These are phyloP conservation scores for Chaenogobius annularis DNA, from an alignment of 2,113 vertebrate genomes.

Conservation along the genomic window DNA sequence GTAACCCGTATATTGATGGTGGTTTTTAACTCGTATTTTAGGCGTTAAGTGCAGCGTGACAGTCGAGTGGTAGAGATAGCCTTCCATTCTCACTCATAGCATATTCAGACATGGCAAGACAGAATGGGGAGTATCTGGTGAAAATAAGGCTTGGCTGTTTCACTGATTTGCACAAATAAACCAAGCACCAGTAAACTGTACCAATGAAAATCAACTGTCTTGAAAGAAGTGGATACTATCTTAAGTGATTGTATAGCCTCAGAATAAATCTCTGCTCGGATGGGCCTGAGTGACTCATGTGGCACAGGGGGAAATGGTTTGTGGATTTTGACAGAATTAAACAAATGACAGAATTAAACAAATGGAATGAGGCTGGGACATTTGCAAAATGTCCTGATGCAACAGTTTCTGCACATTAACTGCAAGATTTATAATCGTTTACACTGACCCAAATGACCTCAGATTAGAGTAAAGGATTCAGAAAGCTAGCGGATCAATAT, in stretches of 20 bases:
- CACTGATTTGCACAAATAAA: not conserved
- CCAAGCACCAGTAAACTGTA: not conserved
- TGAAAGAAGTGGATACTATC: not conserved
- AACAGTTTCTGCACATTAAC: conserved; percentile 24
- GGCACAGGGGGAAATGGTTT: too few species aligned
- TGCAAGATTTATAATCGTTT: conserved; percentile 43
- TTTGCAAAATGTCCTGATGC: conserved; percentile 14
- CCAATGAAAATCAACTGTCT: not conserved
- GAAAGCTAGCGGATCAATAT: conserved; percentile 61
- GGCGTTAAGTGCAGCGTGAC: not conserved
- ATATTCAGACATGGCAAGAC: too few species aligned
- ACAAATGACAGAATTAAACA: conserved; percentile 28
- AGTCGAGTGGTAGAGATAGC: not conserved
- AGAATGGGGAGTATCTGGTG: not conserved
- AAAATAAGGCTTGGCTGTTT: not conserved
- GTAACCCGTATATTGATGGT: not conserved
- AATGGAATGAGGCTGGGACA: conserved; percentile 11
- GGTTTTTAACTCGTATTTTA: not conserved
- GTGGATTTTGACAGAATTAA: conserved; percentile 20
- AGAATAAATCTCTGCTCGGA: not conserved
- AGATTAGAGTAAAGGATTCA: conserved; percentile 42
- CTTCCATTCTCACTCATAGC: too few species aligned
- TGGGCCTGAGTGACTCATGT: not conserved
- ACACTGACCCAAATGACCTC: conserved; percentile 47
- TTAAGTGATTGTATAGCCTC: not conserved